Evolutionary conservation across 2,888 invertebrate species (phyloP).

Genomic region (Tinea trinotella): DNA sequence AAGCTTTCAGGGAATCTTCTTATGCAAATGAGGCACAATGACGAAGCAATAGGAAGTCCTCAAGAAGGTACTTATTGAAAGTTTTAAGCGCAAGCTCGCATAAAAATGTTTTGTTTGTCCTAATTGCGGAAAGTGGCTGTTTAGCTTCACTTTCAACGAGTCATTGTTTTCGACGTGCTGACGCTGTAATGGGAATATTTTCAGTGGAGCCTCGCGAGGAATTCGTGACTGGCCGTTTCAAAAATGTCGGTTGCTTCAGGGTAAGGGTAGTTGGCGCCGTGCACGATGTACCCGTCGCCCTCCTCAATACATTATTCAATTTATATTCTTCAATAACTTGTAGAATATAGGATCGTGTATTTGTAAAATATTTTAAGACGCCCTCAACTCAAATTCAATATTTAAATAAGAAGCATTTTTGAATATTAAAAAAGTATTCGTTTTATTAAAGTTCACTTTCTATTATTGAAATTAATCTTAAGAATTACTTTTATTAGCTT

Average conservation of each 20-base stretch:
- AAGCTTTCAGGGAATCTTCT: conserved; percentile 35
- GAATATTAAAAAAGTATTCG: not conserved
- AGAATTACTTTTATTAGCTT: conserved; percentile 14
- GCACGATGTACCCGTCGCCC: not conserved
- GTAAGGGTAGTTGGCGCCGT: not conserved
- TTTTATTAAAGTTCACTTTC: not conserved
- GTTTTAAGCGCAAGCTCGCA: conserved; percentile 29
- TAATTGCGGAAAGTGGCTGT: conserved; percentile 68
- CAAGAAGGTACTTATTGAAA: conserved; percentile 21
- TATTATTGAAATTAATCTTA: conserved; percentile 9
- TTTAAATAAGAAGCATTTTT: not conserved
- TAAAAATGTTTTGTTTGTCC: conserved; percentile 70
- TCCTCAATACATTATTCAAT: not conserved
- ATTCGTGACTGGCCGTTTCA: conserved; percentile 43
- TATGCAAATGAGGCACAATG: conserved; percentile 43
- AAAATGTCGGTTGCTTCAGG: conserved; percentile 9
- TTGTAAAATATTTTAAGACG: no score
- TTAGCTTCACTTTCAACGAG: conserved; percentile 54
- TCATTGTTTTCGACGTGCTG: conserved; percentile 66
- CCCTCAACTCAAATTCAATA: not conserved
- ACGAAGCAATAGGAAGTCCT: conserved; percentile 28
- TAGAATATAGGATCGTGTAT: no score
- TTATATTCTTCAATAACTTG: not conserved
- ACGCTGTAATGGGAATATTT: conserved; percentile 57
- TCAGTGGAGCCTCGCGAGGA: conserved; percentile 41